Conservation (phyloP, 2,113 vertebrate genomes). For the Spea multiplicata region DNA sequence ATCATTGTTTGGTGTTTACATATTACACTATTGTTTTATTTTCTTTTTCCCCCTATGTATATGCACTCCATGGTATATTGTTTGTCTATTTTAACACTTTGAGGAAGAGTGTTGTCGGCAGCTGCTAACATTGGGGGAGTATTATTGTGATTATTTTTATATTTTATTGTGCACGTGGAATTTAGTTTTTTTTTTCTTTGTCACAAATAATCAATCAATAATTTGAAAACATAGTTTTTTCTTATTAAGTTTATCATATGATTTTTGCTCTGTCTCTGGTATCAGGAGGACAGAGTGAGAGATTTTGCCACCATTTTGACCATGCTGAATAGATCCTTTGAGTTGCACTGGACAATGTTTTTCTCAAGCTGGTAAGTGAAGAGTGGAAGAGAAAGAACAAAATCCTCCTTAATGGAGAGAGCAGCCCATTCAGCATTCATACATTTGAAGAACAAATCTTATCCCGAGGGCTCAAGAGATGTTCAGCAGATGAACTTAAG, state of each 20-base stretch:
- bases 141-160: too few relatives aligned
- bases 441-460: constrained; percentile 15
- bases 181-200: too few relatives aligned
- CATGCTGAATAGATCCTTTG: constrained; percentile 26
- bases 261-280: constrained; percentile 7
- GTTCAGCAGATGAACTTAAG: constrained; percentile 30
- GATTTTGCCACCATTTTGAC: constrained; percentile 3
- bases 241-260: constrained; percentile 2
- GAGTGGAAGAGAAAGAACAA: constrained; percentile 24
- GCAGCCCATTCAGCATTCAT: constrained; percentile 33
- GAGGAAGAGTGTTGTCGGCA: too few relatives aligned
- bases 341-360: constrained; percentile 24
- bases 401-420: constrained; percentile 29
- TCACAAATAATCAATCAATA: background rate
- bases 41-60: too few relatives aligned
- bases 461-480: constrained; percentile 32
- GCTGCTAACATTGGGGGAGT: too few relatives aligned
- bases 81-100: too few relatives aligned
- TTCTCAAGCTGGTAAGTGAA: constrained; percentile 23
- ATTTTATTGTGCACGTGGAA: too few relatives aligned
- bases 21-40: too few relatives aligned
- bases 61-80: too few relatives aligned
- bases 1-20: too few relatives aligned
- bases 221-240: background rate
- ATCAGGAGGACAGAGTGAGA: background rate